Percentiles rank a stretch among this genome's conserved stretches.
phyloP scores from a whole-genome alignment of 1,140 invertebrate species.

The Microvelia longipes region DNA sequence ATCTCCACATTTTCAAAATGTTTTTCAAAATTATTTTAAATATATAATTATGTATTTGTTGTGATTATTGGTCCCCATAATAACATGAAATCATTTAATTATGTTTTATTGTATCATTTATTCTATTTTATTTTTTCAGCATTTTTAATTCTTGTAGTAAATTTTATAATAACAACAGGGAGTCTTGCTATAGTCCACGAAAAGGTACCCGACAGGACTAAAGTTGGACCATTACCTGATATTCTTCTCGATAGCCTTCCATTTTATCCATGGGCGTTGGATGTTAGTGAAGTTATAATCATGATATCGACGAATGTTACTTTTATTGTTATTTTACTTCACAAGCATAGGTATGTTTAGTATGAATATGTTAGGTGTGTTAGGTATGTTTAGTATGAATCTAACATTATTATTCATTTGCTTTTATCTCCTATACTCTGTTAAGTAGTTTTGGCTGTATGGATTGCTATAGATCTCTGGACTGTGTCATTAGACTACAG shows the following conservation, averaged over 20 bases:
- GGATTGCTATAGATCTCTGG: too few species aligned
- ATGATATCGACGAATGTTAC: conserved; percentile 58
- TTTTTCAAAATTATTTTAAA: too few species aligned
- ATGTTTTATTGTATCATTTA: too few species aligned
- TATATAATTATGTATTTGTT: too few species aligned
- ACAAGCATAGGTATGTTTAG: conserved; percentile 53
- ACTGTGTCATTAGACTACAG: too few species aligned
- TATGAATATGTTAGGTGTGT: conserved; percentile 7
- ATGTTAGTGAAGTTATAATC: conserved; percentile 70
- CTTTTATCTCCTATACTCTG: too few species aligned
- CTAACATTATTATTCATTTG: too few species aligned
- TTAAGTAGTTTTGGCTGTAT: too few species aligned
- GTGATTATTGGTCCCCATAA: too few species aligned
- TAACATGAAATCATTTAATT: too few species aligned
- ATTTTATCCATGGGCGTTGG: conserved; percentile 55
- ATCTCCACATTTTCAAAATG: too few species aligned
- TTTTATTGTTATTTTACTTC: conserved; percentile 58
- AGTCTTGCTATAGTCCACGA: conserved; percentile 73
- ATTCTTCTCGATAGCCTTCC: conserved; percentile 59
- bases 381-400: too few species aligned
- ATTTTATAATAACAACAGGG: conserved; percentile 44
- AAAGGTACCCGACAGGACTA: conserved; percentile 54
- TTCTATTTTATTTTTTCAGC: conserved; percentile 32
- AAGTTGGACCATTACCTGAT: conserved; percentile 59
- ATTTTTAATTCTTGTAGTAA: conserved; percentile 41